Percentiles rank a stretch among this genome's conserved stretches.
Conservation (phyloP, 2,888 invertebrate genomes). For the Stenchaetothrips biformis region DNA sequence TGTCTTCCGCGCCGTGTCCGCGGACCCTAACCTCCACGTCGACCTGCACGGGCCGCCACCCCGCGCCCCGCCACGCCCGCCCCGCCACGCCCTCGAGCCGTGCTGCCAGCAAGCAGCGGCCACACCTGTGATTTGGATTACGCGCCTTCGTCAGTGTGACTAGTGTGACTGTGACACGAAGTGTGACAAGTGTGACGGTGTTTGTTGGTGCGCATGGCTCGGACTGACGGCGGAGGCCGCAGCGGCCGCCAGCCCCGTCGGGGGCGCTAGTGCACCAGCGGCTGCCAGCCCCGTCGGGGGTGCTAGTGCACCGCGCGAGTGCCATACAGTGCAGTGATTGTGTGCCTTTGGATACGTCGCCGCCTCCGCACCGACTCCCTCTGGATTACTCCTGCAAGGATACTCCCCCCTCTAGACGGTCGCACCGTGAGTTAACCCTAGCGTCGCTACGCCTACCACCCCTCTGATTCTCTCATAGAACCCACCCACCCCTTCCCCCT, state of each 20-base stretch:
- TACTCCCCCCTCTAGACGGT: not conserved
- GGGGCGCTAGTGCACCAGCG: too few species aligned
- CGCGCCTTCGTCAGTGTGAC: not conserved
- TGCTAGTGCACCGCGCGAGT: not conserved
- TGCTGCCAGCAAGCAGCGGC: not conserved
- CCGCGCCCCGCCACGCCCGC: not conserved
- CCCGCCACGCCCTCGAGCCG: not conserved
- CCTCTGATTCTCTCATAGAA: not conserved
- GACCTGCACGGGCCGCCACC: too few species aligned
- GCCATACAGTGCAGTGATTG: not conserved
- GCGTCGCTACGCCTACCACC: not conserved
- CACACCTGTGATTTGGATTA: not conserved
- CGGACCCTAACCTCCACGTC: too few species aligned
- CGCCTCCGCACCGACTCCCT: not conserved
- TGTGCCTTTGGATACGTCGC: not conserved
- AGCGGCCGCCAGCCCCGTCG: too few species aligned
- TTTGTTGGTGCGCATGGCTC: not conserved
- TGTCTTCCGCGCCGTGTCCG: not conserved
- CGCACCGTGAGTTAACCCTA: constrained; percentile 9
- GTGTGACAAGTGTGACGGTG: not conserved
- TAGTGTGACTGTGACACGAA: not conserved
- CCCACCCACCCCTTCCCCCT: not conserved
- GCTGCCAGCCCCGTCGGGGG: too few species aligned
- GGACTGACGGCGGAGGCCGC: not conserved
- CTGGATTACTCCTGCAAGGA: not conserved